phyloP scores from a whole-genome alignment of 2,113 vertebrate genomes.

The Cygnus atratus region DNA sequence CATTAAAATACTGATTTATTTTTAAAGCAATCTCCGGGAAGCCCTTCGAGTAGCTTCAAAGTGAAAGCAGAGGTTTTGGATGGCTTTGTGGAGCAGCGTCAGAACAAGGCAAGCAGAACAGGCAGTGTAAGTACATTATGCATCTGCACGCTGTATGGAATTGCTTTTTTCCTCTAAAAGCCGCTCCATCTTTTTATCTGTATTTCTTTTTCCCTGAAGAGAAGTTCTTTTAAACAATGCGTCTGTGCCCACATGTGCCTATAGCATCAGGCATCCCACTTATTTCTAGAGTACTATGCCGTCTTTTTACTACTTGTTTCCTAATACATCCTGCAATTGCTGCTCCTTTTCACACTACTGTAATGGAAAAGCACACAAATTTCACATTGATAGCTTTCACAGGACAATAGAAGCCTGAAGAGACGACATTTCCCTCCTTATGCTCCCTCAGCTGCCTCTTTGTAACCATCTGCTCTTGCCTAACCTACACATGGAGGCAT shows the following conservation, averaged over 20 bases:
- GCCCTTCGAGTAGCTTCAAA: slow-evolving; percentile 26
- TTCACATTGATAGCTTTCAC: slow-evolving; percentile 36
- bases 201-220: neutral
- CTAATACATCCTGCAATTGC: neutral
- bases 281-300: neutral
- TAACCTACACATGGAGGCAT: neutral
- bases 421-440: slow-evolving; percentile 17
- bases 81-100: slow-evolving; percentile 29
- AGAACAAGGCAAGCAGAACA: neutral
- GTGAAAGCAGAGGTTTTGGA: slow-evolving; percentile 18
- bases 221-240: neutral
- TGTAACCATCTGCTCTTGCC: slow-evolving; percentile 8
- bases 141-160: neutral
- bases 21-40: neutral
- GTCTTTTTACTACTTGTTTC: slow-evolving; percentile 10
- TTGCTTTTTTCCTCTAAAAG: neutral
- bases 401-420: slow-evolving; percentile 14
- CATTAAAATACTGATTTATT: slow-evolving; percentile 39
- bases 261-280: neutral
- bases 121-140: neutral
- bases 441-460: slow-evolving; percentile 46
- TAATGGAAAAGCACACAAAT: slow-evolving; percentile 20
- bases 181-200: neutral
- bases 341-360: neutral
- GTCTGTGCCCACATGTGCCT: neutral